Base-by-base conservation (phyloP, 2,888 invertebrate species). In the Lycocerus yunnanus region DNA sequence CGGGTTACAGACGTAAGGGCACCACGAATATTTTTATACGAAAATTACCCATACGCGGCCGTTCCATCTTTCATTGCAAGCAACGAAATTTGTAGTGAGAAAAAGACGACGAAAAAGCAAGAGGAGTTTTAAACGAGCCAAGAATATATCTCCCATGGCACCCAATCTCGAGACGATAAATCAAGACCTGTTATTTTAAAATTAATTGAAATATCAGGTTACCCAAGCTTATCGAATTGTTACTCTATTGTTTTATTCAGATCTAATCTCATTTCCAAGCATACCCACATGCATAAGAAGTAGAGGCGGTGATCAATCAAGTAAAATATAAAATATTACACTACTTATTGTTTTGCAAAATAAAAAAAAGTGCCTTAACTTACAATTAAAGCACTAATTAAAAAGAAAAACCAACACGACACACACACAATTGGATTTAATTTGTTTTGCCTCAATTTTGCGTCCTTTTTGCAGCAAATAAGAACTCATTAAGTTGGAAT, bases 91-190 rank as follows among this genome's bases (percentile, higher is more conserved):
- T 63, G 63, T 68, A 68, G 72, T 68, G 58, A 70, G 73, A 71
- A 71, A 74, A 68, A 58, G 73, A 72, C 16, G 66, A 14, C 60
- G n/a, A 65, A 60, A 66, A 69, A 66, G 68, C 21, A 70, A 71
- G 73, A 67, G 59, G 20, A 59, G 13, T 68, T 66, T 71, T 15
- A 77, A 75, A 71, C 69, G 69, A 75, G 66, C 71, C 69, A 84
- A 86, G 88, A 84, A 86, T 85, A 82, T 83, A 88, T 85, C 87
- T 88, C 86, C 88, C 89, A 87, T 79, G 84, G 82, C 79, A 84
- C 80, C 79, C 81, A 82, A 63, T 20, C 82, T 78, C 82, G 82
- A 83, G 82, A 83, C 82, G 80, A 85, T 85, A 85, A 85, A 85
- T 85, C 85, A 85, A 83, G 81, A 79, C 79, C 83, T 82, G 84